phyloP scores from a whole-genome alignment of 2,113 vertebrate species.

The Peromyscus californicus region DNA sequence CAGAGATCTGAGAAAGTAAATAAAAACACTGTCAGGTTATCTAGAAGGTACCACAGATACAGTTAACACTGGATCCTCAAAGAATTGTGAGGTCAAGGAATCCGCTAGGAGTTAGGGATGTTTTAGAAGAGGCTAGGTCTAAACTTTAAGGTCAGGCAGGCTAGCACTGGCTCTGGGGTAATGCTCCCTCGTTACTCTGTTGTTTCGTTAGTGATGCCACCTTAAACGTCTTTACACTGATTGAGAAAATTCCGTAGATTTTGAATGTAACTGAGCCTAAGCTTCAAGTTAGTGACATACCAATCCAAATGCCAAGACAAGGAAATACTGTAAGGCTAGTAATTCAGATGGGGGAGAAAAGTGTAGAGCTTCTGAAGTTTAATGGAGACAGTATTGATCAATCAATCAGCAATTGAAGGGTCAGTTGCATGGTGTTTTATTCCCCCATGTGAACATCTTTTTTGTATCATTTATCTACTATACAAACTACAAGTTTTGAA shows the following conservation, averaged over 20 bases:
- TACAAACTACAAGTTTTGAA: neutral
- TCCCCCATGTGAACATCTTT: neutral
- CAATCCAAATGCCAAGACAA: neutral
- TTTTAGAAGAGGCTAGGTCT: neutral
- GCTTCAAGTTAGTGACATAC: neutral
- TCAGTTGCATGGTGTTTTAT: neutral
- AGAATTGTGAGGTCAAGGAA: neutral
- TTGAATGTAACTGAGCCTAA: neutral
- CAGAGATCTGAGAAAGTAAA: constrained; percentile 37
- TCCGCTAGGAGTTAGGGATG: neutral
- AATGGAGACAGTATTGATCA: neutral
- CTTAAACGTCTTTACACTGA: neutral
- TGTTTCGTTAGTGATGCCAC: neutral
- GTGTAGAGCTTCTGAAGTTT: neutral
- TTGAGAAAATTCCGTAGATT: constrained; percentile 12
- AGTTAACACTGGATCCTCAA: neutral
- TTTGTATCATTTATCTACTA: neutral
- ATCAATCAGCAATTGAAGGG: neutral
- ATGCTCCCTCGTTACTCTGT: neutral
- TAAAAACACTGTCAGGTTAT: neutral
- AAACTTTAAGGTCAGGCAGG: neutral
- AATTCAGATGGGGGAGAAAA: neutral
- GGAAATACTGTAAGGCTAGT: neutral
- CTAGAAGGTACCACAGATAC: neutral
- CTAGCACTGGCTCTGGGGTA: neutral